Evolutionary conservation across 2,797 vertebrate genomes (phyloP).

Genomic region (Botia almorhae): DNA sequence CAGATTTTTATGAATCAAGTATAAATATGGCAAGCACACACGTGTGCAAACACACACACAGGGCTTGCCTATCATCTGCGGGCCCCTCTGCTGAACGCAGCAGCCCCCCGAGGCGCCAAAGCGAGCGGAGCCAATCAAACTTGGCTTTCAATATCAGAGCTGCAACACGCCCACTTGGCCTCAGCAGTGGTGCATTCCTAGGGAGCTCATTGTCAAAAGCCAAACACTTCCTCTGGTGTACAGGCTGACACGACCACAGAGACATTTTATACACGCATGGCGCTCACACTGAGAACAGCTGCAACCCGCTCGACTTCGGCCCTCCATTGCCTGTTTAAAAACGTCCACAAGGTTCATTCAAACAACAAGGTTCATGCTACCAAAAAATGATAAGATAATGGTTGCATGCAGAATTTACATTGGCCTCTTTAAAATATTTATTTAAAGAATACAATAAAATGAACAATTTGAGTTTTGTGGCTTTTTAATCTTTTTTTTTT

Average conservation of each 20-base stretch:
- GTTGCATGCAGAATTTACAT: not conserved
- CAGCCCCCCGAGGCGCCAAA: slow-evolving; percentile 69
- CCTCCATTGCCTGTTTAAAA: slow-evolving; percentile 9
- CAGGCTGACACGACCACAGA: slow-evolving; percentile 73
- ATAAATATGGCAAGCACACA: slow-evolving; percentile 36
- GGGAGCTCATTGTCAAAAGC: slow-evolving; percentile 82
- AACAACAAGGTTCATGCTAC: not conserved
- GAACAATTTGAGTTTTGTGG: not conserved
- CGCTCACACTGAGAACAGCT: slow-evolving; percentile 63
- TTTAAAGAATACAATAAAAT: not conserved
- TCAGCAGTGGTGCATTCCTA: slow-evolving; percentile 79
- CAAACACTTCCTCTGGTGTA: slow-evolving; percentile 80
- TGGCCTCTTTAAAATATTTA: not conserved
- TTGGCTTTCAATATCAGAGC: slow-evolving; percentile 78
- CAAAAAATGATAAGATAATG: not conserved
- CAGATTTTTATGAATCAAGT: slow-evolving; percentile 18
- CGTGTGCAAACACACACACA: slow-evolving; percentile 40
- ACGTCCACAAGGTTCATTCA: not conserved
- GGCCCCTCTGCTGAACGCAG: slow-evolving; percentile 59
- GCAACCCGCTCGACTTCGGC: slow-evolving; percentile 50
- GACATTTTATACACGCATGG: slow-evolving; percentile 77
- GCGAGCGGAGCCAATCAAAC: slow-evolving; percentile 73
- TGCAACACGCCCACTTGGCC: slow-evolving; percentile 79
- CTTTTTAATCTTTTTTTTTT: not conserved
- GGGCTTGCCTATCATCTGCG: slow-evolving; percentile 60